Conservation (phyloP, 92 coral and sea anemone genomes). For the Actinernus sp. region DNA sequence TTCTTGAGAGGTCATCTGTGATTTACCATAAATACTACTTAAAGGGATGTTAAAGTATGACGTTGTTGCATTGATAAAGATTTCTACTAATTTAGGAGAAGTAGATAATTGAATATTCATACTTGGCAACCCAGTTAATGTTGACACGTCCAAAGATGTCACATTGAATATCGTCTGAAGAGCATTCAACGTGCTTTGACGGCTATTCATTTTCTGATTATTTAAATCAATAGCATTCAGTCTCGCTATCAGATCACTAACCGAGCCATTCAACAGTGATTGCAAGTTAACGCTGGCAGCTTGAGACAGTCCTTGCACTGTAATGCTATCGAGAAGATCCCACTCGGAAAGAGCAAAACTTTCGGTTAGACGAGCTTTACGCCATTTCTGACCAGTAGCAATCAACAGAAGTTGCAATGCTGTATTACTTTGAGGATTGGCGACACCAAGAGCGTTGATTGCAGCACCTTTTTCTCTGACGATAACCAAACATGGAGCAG, state of each 20-base stretch:
- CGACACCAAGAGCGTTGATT: slow-evolving; percentile 19
- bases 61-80: slow-evolving; percentile 59
- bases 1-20: slow-evolving; percentile 24
- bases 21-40: slow-evolving; percentile 24
- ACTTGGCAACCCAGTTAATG: slow-evolving; percentile 15
- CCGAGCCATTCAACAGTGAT: slow-evolving; percentile 37
- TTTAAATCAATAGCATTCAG: slow-evolving; percentile 3
- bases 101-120: slow-evolving; percentile 5
- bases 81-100: slow-evolving; percentile 24
- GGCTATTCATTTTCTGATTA: neutral
- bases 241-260: slow-evolving; percentile 14
- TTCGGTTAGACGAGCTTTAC: slow-evolving; percentile 25
- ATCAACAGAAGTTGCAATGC: slow-evolving; percentile 44
- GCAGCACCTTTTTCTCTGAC: slow-evolving; percentile 48
- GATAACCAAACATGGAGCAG: slow-evolving; percentile 43
- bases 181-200: neutral
- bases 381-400: slow-evolving; percentile 58
- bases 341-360: slow-evolving; percentile 52
- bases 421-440: slow-evolving; percentile 23
- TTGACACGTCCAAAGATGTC: slow-evolving; percentile 40
- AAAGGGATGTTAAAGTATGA: slow-evolving; percentile 36
- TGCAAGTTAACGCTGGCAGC: slow-evolving; percentile 7
- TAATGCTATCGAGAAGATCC: slow-evolving; percentile 59
- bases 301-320: slow-evolving; percentile 31
- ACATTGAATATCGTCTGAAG: slow-evolving; percentile 44